A percentile compares a stretch with the other conserved stretches of the same genome.
These are phyloP conservation scores for Acomys russatus DNA, from an alignment of 2,797 vertebrate genomes.

Conservation along the genomic window DNA sequence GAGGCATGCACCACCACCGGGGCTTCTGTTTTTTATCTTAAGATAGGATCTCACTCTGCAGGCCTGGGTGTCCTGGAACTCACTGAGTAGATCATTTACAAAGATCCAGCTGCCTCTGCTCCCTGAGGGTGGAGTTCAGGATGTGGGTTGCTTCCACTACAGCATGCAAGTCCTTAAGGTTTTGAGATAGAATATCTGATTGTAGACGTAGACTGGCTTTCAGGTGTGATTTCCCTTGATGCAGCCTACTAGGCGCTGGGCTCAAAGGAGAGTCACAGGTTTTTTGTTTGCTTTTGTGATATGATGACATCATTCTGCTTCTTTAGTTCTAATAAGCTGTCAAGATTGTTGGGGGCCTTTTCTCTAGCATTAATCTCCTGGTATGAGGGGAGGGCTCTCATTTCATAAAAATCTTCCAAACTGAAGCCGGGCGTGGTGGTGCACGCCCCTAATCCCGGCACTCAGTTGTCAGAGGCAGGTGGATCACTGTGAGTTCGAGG, in stretches of 20 bases:
- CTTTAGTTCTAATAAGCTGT: neutral
- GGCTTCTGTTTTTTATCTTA: neutral
- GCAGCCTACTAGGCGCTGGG: neutral
- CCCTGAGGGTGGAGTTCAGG: neutral
- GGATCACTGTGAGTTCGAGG: no score
- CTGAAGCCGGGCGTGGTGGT: neutral
- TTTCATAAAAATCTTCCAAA: constrained; percentile 43
- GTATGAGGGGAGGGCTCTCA: neutral
- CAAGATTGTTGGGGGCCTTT: constrained; percentile 1
- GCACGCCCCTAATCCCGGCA: no score
- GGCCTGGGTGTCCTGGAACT: neutral
- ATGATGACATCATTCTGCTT: neutral
- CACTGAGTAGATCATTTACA: neutral
- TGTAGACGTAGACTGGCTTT: neutral
- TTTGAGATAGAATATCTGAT: neutral
- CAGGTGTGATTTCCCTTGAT: neutral
- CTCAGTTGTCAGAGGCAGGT: no score
- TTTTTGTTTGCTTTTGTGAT: neutral
- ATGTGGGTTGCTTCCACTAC: neutral
- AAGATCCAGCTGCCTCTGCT: neutral
- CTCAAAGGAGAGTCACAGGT: neutral
- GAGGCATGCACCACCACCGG: no score
- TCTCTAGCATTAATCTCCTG: constrained; percentile 4
- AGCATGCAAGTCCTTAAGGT: neutral
- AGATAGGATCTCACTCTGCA: neutral